Base-by-base conservation (phyloP, 2,888 invertebrate species). In the Erebia aethiops region DNA sequence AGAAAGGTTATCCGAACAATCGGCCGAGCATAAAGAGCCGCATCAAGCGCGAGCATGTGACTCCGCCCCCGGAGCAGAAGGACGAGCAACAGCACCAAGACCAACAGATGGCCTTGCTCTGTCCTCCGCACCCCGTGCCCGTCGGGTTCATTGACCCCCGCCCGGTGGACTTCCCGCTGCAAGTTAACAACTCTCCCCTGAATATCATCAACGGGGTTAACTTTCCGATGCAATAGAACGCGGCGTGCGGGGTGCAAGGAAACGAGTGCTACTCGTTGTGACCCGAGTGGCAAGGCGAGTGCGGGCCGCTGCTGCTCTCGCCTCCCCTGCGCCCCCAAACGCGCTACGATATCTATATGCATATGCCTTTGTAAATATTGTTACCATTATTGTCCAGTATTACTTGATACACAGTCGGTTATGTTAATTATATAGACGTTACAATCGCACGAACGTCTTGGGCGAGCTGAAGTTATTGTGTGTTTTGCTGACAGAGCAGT, bases 1-100 rank as follows among this genome's bases (percentile, higher is more conserved):
- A 97, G 86, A 95, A 96, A 60, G 97, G 97, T 0, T 97, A 97
- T 86, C 97, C 97, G 1, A 96, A 97, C 80, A 96, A 95, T 82
- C 93, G 97, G 77, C 95, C 97, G 14, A 97, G 97, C 83, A 95
- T 97, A 76, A 97, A 96, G 82, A 96, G 95, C 77, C 93, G 97
- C 63, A 96, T 96, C 69, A 96, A 96, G 77, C 95, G 95, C 73
- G 95, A 95, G 81, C 94, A 95, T 83, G 91, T 95, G 57, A 94
- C 95, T 21, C 95, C 95, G 9, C 95, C 95, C 57, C 91, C 89
- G 67, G 94, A 94, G 67, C 93, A 89, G 76, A 94, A 94, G 82
- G 90, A 91, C 7, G 91, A 91, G 63, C 71, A 77, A 13, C 84
- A 80, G 35, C 83, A 77, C 26, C 83, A 79, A 1, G 89, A 89